Evolutionary conservation across 2,888 invertebrate genomes (phyloP).

Genomic region (Alsophila aescularia): DNA sequence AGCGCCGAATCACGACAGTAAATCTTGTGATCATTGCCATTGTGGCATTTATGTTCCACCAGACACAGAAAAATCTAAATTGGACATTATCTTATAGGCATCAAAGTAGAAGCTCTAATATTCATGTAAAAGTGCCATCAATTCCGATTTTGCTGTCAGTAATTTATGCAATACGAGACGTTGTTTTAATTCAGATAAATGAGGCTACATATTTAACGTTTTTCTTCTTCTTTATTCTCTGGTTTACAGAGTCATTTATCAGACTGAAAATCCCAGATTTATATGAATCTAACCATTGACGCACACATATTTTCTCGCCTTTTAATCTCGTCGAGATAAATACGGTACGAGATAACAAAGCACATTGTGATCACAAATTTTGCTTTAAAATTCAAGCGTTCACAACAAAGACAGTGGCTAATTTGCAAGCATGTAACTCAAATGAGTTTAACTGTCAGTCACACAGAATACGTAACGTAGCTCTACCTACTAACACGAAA

Average conservation of each 20-base stretch:
- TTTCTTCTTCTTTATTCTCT: constrained; percentile 4
- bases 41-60: constrained; percentile 7
- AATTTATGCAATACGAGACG: constrained; percentile 11
- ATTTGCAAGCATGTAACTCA: constrained; percentile 6
- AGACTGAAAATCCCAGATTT: constrained; percentile 31
- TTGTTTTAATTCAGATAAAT: constrained; percentile 10
- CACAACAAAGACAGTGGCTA: constrained; percentile 4
- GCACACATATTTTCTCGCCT: neutral
- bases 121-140: neutral
- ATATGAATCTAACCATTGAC: constrained; percentile 26
- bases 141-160: constrained; percentile 6
- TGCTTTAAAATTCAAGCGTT: constrained; percentile 8
- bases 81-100: neutral
- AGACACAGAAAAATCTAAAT: neutral
- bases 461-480: too few species aligned
- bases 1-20: constrained; percentile 17
- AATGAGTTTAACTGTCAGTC: constrained; percentile 4
- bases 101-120: neutral
- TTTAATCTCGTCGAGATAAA: constrained; percentile 35
- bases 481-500: neutral
- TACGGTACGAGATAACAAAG: constrained; percentile 18
- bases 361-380: constrained; percentile 22
- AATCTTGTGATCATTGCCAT: constrained; percentile 36
- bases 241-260: constrained; percentile 22
- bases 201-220: constrained; percentile 7